Evolutionary conservation across 2,888 invertebrate genomes (phyloP), one percentile per base, ranked within the genome.

Genomic region (Pseudococcus longispinus): DNA sequence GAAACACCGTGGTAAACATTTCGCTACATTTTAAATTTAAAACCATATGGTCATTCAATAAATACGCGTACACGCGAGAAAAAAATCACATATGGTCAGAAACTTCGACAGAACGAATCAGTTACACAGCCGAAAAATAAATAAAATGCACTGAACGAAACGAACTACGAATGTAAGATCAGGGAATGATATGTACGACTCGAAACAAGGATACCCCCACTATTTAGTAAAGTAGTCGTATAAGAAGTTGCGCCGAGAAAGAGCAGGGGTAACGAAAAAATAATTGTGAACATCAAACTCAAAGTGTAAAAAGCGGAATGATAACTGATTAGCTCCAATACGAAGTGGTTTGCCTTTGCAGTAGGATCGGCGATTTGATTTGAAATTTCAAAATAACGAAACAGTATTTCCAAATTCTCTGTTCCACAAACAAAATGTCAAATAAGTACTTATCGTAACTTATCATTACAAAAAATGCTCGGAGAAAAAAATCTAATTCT

Each of bases 61-160:
- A 8, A 9, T 42, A 80, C 42, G 42, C 11, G 42, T 6, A 74
- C 74, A 26, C 37, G n/a, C 42, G 74, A 20, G 37, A 74, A 42
- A 42, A 70, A 80, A 77, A n/a, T 37, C 77, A 80, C 77, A 80
- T 80, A 42, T 80, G 77, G 77, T 42, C 77, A 42, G 77, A 80
- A 80, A 37, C 37, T 9, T 42, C 42, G 20, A 80, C 9, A 80
- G 4, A 42, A 80, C 77, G 11, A 80, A n/a, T n/a, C 77, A 9
- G 77, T 42, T 42, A n/a, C 1, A 37, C 77, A 60, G 60, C 9
- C 60, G n/a, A 55, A 55, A 55, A 55, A 55, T n/a, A 55, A 51
- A 55, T 55, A 55, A 6, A 0, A 2, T 9, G 37, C 37, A 37
- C 37, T 9, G 37, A 37, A 9, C 8, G 8, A 9, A 37, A 37